A percentile compares a stretch with the other conserved stretches of the same genome.
These are phyloP conservation scores for Lophochroa leadbeateri DNA, from an alignment of 2,113 vertebrate genomes.

Conservation along the genomic window DNA sequence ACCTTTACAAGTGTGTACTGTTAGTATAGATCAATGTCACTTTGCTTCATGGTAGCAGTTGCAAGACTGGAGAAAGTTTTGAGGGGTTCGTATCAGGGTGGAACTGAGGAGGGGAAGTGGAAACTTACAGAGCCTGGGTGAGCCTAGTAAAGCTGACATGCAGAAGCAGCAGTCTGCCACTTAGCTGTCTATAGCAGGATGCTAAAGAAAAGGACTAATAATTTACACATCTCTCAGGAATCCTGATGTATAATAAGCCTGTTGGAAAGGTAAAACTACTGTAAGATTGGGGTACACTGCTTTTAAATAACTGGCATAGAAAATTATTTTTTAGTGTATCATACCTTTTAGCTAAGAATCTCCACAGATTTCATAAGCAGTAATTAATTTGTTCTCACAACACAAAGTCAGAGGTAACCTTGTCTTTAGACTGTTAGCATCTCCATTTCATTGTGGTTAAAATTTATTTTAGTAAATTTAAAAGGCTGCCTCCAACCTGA, in stretches of 20 bases:
- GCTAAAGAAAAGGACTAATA: background rate
- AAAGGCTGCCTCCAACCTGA: background rate
- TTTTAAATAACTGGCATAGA: background rate
- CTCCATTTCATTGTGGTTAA: background rate
- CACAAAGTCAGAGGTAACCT: background rate
- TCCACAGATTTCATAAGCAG: background rate
- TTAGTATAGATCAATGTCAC: background rate
- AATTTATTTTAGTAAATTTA: background rate
- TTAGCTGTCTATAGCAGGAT: background rate
- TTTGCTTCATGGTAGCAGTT: background rate
- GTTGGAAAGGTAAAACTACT: background rate
- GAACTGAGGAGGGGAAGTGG: background rate
- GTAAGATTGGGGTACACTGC: background rate
- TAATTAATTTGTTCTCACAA: constrained; percentile 21
- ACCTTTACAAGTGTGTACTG: background rate
- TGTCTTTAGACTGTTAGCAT: background rate
- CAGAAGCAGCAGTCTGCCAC: background rate
- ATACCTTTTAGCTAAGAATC: background rate
- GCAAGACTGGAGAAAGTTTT: background rate
- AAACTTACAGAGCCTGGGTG: background rate
- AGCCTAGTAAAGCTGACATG: background rate
- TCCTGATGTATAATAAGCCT: background rate
- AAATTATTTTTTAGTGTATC: background rate
- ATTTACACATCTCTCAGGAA: background rate
- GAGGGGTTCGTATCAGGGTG: background rate